Evolutionary conservation across 2,113 vertebrate species (phyloP).

Genomic region (Calypte anna): DNA sequence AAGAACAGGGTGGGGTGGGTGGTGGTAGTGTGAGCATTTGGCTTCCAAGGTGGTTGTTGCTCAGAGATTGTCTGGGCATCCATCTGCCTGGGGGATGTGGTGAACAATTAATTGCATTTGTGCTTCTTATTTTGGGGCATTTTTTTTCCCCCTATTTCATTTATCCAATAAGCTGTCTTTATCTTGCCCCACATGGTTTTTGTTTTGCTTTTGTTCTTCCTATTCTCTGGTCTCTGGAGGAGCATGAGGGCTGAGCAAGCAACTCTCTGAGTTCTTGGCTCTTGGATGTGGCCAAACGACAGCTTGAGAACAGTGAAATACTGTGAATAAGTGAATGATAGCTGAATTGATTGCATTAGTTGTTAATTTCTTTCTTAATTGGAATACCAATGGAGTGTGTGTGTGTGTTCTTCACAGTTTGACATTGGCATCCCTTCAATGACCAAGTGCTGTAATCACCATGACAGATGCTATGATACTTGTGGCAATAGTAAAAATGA

Average conservation of each 20-base stretch:
- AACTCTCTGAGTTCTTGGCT: neutral
- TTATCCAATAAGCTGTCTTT: neutral
- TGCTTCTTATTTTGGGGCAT: neutral
- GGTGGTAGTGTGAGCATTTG: neutral
- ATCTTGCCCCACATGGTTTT: neutral
- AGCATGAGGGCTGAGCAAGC: neutral
- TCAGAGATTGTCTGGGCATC: neutral
- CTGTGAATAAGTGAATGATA: neutral
- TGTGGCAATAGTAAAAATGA: slow-evolving; percentile 90
- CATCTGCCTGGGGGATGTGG: neutral
- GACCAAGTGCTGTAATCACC: slow-evolving; percentile 96
- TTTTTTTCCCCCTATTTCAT: neutral
- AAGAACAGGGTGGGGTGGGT: neutral
- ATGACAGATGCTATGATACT: slow-evolving; percentile 94
- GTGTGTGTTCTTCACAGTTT: slow-evolving; percentile 78
- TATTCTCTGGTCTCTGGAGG: neutral
- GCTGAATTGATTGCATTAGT: neutral
- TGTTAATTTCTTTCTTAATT: neutral
- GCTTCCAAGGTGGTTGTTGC: neutral
- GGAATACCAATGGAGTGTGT: neutral
- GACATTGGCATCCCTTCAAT: slow-evolving; percentile 96
- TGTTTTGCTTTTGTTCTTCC: neutral
- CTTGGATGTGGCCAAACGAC: neutral
- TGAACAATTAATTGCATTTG: neutral
- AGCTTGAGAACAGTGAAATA: neutral